phyloP scores from a whole-genome alignment of 2,113 vertebrate species.

The Agelaius tricolor region DNA sequence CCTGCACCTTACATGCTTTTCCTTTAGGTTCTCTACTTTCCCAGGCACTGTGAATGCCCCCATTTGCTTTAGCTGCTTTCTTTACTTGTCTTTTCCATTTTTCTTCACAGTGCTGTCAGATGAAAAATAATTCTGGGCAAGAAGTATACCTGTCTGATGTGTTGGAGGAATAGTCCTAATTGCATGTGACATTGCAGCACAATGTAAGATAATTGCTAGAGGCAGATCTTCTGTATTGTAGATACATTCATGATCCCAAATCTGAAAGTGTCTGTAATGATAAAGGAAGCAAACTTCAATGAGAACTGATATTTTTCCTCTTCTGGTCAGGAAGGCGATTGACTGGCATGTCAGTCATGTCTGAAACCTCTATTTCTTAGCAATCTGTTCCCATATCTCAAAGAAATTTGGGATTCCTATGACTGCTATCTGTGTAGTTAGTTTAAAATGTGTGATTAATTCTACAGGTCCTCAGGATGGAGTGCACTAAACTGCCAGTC shows the following conservation, averaged over 20 bases:
- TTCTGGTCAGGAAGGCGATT: not conserved
- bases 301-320: not conserved
- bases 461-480: not conserved
- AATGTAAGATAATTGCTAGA: not conserved
- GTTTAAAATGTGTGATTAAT: not conserved
- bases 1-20: not conserved
- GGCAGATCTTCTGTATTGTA: not conserved
- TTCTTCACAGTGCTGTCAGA: not conserved
- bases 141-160: not conserved
- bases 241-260: not conserved
- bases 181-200: not conserved
- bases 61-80: not conserved
- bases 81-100: not conserved
- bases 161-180: conserved; percentile 1
- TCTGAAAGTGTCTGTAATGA: conserved; percentile 6
- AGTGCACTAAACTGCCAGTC: not conserved
- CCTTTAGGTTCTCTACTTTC: not conserved
- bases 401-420: not conserved
- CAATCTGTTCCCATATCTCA: not conserved
- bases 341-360: not conserved
- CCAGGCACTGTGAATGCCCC: not conserved
- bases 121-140: not conserved
- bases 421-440: not conserved
- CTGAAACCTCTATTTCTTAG: not conserved
- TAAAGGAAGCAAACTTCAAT: not conserved